These are phyloP conservation scores for Dipodomys spectabilis DNA, from an alignment of 2,113 vertebrate species.

Conservation along the genomic window DNA sequence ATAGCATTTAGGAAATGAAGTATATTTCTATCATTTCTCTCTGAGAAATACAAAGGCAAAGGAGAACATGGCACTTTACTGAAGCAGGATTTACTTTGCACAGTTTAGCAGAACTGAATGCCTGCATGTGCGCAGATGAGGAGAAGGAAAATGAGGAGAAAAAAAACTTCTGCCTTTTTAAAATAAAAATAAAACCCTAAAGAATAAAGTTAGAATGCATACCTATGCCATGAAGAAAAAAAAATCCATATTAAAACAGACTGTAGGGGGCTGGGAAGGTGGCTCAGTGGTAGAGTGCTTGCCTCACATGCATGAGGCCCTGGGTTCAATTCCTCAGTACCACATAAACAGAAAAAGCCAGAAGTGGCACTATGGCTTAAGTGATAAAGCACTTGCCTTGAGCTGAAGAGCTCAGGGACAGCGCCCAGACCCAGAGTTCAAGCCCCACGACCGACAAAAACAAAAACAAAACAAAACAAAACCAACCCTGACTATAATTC, in stretches of 20 bases:
- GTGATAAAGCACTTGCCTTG: no score
- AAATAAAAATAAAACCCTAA: background rate
- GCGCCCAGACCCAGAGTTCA: no score
- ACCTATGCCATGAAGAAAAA: background rate
- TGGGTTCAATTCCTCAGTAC: no score
- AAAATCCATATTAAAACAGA: background rate
- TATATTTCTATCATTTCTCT: background rate
- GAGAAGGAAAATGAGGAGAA: background rate
- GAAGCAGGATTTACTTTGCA: background rate
- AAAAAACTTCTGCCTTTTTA: background rate
- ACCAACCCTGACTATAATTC: no score
- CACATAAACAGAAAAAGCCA: no score
- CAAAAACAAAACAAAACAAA: no score
- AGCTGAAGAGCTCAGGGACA: no score
- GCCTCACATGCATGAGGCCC: no score
- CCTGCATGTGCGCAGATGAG: background rate
- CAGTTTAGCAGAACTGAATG: slow-evolving; percentile 31
- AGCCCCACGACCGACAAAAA: no score
- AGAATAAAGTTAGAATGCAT: background rate
- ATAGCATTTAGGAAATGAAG: slow-evolving; percentile 24
- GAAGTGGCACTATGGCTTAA: no score
- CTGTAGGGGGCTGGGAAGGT: no score
- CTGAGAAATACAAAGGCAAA: slow-evolving; percentile 36
- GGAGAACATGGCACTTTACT: slow-evolving; percentile 21
- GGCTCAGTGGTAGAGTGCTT: no score